Base-by-base conservation (phyloP, 1,140 invertebrate genomes). In the Coenobita brevimanus region DNA sequence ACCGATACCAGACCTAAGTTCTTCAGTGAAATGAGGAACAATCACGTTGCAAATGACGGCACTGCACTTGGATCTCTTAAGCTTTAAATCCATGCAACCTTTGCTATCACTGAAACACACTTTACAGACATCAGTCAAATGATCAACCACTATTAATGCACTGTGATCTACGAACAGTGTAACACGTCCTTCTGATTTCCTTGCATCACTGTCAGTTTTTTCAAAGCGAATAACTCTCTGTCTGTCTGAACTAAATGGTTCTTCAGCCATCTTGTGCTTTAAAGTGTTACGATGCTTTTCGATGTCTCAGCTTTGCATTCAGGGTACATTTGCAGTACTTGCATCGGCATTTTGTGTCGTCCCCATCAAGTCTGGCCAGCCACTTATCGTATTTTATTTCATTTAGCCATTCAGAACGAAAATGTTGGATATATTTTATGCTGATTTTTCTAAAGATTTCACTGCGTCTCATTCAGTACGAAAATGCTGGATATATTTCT, bases 71-170 rank as follows among this genome's bases (percentile, higher is more conserved):
- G 46, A 81, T 62, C 78, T 81, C 24, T 36, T 57, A 24, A 81
- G 78, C 33, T 81, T 60, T 17, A 81, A 13, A 62, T 60, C 78
- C 17, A 27, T 62, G 24, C 78, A 81, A n/a, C 78, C 54, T 36
- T 81, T 81, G 36, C 79, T 81, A 62, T 81, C n/a, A n/a, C n/a
- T n/a, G n/a, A n/a, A n/a, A n/a, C n/a, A n/a, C 27, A 38, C 30
- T 62, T 81, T 81, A 38, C 79, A 81, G 27, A 81, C 50, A 62
- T 81, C 79, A 64, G 24, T 81, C 41, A 81, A 38, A 81, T 81
- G 79, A 62, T 81, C 79, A 27, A 62, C 21, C 30, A 62, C 33
- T n/a, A n/a, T 43, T 17, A 81, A 36, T 36, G 79, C 50, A 62
- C 79, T 62, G n/a, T 81, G 79, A 24, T 60, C 79, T 24, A 81